Evolutionary conservation across 53 echinoderm and acorn worm genomes (phyloP), one percentile per base, ranked within the genome.

Genomic region (Hippasteria phrygiana): DNA sequence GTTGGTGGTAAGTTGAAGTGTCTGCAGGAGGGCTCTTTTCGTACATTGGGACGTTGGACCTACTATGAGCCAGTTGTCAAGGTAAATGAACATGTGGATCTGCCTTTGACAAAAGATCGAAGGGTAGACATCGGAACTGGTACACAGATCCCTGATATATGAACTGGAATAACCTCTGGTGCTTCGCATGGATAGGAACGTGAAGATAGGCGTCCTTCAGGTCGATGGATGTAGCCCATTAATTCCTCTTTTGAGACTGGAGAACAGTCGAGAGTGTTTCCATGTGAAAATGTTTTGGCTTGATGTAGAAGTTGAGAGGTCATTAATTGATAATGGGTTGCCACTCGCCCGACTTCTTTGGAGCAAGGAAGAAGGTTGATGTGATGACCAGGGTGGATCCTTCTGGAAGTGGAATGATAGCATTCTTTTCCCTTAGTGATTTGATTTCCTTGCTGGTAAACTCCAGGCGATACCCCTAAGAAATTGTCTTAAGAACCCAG

Each of bases 1-100:
- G 1, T 28, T 13, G 0, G 6, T 1, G 16, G 71, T 53, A 11
- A 71, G 35, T 35, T 47, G 50, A 7, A 80, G 9, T 2, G 34
- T 22, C 24, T 39, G 40, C 36, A 3, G 16, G 11, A 69, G 35
- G 2, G 27, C 56, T 11, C 45, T 31, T 2, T 24, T 1, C 1
- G 80, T 40, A 4, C 14, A 27, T 10, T 84, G 28, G 14, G 4
- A 1, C 0, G 71, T 45, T 0, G 73, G 33, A 31, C 37, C 88
- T 9, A 87, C 29, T 7, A 87, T 36, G 27, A 95, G 80, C 85
- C 91, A 94, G 66, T 94, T 77, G 94, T 92, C 92, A 1, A 95
- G 79, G 69, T 83, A 93, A 46, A 74, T 50, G 69, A 83, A 93
- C 1, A 90, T 31, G n/a, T 13, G 47, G 16, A 79, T 24, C 1